Evolutionary conservation across 2,797 vertebrate species (phyloP).

Genomic region (Oophaga sylvatica): DNA sequence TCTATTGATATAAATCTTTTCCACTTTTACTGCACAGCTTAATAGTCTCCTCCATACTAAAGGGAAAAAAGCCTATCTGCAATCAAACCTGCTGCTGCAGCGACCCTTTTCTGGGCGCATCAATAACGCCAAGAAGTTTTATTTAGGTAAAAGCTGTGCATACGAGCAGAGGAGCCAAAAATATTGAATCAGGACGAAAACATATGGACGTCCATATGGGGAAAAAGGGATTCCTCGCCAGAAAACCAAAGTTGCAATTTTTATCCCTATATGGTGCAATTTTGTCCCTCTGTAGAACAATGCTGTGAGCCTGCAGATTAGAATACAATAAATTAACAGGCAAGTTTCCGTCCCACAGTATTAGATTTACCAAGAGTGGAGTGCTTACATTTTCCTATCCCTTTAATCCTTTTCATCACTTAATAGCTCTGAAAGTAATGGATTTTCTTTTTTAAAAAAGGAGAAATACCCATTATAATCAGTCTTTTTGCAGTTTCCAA

Average conservation of each 20-base stretch:
- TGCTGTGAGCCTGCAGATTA: slow-evolving; percentile 69
- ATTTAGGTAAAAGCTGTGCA: slow-evolving; percentile 76
- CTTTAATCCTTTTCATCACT: slow-evolving; percentile 77
- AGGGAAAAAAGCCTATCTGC: neutral
- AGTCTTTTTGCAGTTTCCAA: slow-evolving; percentile 66
- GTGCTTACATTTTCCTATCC: slow-evolving; percentile 67
- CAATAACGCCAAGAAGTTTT: slow-evolving; percentile 68
- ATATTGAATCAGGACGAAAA: slow-evolving; percentile 77
- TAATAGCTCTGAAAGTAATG: slow-evolving; percentile 77
- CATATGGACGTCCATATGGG: slow-evolving; percentile 79
- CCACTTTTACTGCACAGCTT: slow-evolving; percentile 48
- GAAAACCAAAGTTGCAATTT: slow-evolving; percentile 74
- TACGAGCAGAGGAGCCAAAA: slow-evolving; percentile 74
- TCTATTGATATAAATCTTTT: slow-evolving; percentile 53
- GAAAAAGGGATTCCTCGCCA: slow-evolving; percentile 65
- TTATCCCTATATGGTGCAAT: slow-evolving; percentile 69
- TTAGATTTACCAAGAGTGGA: slow-evolving; percentile 73
- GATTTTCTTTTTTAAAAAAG: slow-evolving; percentile 71
- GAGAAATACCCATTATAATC: slow-evolving; percentile 70
- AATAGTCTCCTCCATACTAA: slow-evolving; percentile 9
- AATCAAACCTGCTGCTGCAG: slow-evolving; percentile 42
- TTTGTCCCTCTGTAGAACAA: slow-evolving; percentile 63
- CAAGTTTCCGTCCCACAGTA: slow-evolving; percentile 73
- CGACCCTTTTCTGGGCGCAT: slow-evolving; percentile 31
- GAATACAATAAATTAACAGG: slow-evolving; percentile 75